phyloP scores from a whole-genome alignment of 2,888 invertebrate genomes.

The Troilus luridus region DNA sequence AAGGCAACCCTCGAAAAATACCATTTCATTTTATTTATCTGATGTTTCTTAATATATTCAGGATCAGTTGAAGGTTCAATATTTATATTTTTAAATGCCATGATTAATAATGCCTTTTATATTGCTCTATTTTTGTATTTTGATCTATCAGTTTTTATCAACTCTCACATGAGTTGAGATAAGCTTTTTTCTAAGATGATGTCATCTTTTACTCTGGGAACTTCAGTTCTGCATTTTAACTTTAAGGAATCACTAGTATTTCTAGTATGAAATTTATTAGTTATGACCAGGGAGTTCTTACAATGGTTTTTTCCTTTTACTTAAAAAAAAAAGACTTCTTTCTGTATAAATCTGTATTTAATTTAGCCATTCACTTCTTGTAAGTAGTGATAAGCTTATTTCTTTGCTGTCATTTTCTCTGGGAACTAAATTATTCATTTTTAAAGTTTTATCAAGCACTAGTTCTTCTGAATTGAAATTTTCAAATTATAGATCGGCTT shows the following conservation, averaged over 20 bases:
- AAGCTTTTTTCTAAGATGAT: background rate
- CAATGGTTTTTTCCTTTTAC: too few species aligned
- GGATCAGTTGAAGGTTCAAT: background rate
- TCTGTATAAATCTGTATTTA: too few species aligned
- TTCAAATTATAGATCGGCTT: too few species aligned
- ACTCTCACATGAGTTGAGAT: background rate
- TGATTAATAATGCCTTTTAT: background rate
- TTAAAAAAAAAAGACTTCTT: too few species aligned
- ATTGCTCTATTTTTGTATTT: background rate
- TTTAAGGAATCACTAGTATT: background rate
- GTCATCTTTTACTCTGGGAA: background rate
- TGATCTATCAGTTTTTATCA: background rate
- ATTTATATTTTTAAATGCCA: background rate
- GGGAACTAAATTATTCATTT: background rate
- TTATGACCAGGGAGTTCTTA: too few species aligned
- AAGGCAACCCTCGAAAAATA: constrained; percentile 10
- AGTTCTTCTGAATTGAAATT: too few species aligned
- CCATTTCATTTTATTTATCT: background rate
- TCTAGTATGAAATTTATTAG: background rate
- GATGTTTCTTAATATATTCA: background rate
- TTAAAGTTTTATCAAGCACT: background rate
- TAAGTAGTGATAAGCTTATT: too few species aligned
- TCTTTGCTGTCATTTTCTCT: background rate
- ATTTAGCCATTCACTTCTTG: too few species aligned
- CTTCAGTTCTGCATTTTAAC: background rate